Percentiles rank a stretch among this genome's conserved stretches.
These are phyloP conservation scores for Campoletis sonorensis DNA, from an alignment of 1,140 invertebrate species.

Conservation along the genomic window DNA sequence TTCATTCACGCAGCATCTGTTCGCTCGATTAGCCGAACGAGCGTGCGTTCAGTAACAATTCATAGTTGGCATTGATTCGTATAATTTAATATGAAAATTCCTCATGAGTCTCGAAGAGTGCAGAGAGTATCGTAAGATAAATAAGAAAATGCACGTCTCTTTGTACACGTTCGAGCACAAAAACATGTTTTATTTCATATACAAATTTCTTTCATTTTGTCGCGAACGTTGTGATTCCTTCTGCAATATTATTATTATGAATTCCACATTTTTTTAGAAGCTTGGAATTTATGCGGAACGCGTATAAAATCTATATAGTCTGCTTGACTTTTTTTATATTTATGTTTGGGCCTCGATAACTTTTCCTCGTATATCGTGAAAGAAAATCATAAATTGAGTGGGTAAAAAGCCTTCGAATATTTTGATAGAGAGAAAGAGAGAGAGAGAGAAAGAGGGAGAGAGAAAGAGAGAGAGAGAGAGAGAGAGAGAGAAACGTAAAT, in stretches of 20 bases:
- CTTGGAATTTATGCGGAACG: neutral
- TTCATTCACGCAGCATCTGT: constrained; percentile 4
- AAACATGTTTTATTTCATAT: neutral
- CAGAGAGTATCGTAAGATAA: too few relatives aligned
- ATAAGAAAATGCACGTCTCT: too few relatives aligned
- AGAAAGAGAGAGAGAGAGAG: too few relatives aligned
- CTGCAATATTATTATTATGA: neutral
- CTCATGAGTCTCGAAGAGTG: too few relatives aligned
- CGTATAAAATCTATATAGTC: neutral
- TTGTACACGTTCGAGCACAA: too few relatives aligned
- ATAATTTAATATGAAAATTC: too few relatives aligned
- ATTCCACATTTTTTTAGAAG: neutral
- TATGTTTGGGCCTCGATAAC: neutral
- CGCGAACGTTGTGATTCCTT: neutral
- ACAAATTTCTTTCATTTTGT: neutral
- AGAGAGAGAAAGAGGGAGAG: neutral
- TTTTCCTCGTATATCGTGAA: neutral
- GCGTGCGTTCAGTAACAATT: neutral
- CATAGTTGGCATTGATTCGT: neutral
- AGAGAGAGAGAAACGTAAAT: neutral
- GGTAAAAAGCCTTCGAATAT: neutral
- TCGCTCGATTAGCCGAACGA: neutral
- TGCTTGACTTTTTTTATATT: neutral
- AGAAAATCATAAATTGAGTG: constrained; percentile 7
- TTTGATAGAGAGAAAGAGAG: neutral